Conservation (phyloP, 2,797 vertebrate genomes). For the Prionace glauca region DNA sequence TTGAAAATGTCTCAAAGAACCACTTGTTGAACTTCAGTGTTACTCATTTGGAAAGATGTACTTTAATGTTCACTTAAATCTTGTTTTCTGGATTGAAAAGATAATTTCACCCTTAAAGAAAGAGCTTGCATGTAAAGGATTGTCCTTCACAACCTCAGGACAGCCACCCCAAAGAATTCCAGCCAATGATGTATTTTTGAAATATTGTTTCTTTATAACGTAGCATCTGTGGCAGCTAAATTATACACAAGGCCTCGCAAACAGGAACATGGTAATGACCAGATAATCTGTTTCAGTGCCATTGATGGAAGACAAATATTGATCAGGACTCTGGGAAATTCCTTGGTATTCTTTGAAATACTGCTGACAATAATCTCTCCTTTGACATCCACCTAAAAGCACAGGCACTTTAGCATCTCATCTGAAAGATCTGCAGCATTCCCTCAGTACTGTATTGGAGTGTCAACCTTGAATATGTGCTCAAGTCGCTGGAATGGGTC, state of each 20-base stretch:
- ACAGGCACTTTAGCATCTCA: background rate
- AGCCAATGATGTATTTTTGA: background rate
- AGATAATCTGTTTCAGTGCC: background rate
- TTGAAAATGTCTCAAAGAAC: background rate
- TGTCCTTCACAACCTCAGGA: background rate
- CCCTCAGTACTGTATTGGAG: background rate
- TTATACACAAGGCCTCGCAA: background rate
- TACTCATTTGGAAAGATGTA: background rate
- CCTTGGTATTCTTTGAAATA: background rate
- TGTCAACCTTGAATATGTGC: background rate
- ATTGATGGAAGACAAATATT: background rate
- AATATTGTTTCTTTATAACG: background rate
- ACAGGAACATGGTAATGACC: background rate
- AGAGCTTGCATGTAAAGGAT: background rate
- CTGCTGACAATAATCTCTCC: background rate
- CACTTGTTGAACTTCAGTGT: background rate
- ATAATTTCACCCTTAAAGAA: background rate
- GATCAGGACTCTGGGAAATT: background rate
- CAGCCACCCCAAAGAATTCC: background rate
- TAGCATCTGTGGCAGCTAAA: background rate
- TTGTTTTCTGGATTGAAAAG: background rate
- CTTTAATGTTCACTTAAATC: background rate
- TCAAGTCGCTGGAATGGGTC: background rate
- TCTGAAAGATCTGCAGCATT: background rate
- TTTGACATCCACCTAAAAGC: background rate